Evolutionary conservation across 1,140 invertebrate species (phyloP), one percentile per base, ranked within the genome.

Genomic region (Coptotermes formosanus): DNA sequence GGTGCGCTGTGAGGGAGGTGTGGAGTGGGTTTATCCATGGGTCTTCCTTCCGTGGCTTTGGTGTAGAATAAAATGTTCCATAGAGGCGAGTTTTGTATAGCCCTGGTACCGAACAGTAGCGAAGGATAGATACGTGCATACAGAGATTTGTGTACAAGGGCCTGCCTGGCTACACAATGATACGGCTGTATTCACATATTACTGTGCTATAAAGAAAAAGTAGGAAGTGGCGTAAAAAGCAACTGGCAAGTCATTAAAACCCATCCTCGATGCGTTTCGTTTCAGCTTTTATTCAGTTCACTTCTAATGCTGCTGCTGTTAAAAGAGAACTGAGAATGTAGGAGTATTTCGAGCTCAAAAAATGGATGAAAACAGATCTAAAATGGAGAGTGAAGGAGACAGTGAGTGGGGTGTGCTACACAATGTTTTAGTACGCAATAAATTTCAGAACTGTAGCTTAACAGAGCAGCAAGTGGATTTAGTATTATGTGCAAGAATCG

Each of bases 241-340:
- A 75, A 75, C 64, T 75, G 64, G n/a, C 64, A 75, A 75, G 64
- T 75, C 64, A 75, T 75, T 75, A 75, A 75, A 75, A 75, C 64
- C 64, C 64, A 75, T 75, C 25, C 25, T 75, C 64, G 64, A 75
- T 75, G 64, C 64, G 64, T 75, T 75, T 30, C 64, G 64, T n/a
- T 75, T 75, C n/a, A 75, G 64, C 64, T 30, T 75, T 75, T 75
- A 25, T 75, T 75, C 64, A 25, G 64, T 75, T 75, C 64, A n/a
- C 64, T 30, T 75, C 64, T 75, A 75, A 55, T 55, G 52, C n/a
- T 30, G 64, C 64, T n/a, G 64, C 64, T 75, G 25, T 30, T 75
- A 30, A 64, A 64, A n/a, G 25, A n/a, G 59, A 64, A 21, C 25
- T n/a, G 48, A 48, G 48, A 48, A 48, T 11, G 48, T 11, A 16